Evolutionary conservation across 2,113 vertebrate species (phyloP).

Genomic region (Orthonyx spaldingii): DNA sequence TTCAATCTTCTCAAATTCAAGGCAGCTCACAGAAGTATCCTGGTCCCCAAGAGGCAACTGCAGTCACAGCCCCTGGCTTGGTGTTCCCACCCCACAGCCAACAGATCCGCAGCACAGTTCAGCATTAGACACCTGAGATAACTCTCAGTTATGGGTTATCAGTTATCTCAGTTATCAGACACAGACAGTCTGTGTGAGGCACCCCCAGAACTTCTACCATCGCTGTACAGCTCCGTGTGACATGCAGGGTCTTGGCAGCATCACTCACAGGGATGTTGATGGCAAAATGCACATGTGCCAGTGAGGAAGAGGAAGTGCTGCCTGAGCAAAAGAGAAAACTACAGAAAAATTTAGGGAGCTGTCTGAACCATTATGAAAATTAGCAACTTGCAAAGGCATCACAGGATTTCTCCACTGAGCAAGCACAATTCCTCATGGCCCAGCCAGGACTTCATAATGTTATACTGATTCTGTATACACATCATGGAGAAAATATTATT

Average conservation of each 20-base stretch:
- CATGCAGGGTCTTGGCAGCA: background rate
- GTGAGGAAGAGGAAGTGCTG: background rate
- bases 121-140: background rate
- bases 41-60: background rate
- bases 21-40: background rate
- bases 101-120: background rate
- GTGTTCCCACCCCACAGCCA: background rate
- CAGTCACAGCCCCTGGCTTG: background rate
- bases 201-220: background rate
- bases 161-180: no score
- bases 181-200: rapidly evolving
- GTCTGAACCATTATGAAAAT: background rate
- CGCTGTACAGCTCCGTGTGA: rapidly evolving
- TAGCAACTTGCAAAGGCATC: background rate
- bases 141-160: no score
- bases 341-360: background rate
- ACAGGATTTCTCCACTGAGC: background rate
- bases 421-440: background rate
- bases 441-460: background rate
- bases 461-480: background rate
- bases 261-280: background rate
- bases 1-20: background rate
- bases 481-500: background rate
- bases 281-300: background rate
- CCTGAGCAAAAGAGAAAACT: background rate